Percentiles rank a stretch among this genome's conserved stretches.
Conservation (phyloP, 2,888 invertebrate species). For the Teleiodes luculella region DNA sequence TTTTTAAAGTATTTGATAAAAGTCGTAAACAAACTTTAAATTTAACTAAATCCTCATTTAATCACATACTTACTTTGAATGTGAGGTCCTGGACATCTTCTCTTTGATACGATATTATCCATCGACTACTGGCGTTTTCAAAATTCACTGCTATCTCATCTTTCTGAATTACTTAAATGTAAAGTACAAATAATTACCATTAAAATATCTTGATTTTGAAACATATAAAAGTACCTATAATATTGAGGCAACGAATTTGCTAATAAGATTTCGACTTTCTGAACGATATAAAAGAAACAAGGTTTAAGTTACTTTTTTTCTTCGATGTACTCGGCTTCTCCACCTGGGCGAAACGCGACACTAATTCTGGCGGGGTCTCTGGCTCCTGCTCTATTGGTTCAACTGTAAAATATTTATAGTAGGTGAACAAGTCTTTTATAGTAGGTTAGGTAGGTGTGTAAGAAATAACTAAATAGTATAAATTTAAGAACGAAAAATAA, state of each 20-base stretch:
- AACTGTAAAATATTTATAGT: background rate
- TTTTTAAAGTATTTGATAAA: too few species aligned
- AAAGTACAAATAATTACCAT: too few species aligned
- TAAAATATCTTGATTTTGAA: too few species aligned
- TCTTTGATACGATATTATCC: conserved; percentile 61
- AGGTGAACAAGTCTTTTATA: too few species aligned
- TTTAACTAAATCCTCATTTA: background rate
- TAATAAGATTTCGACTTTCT: too few species aligned
- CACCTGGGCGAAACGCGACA: background rate
- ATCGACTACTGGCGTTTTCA: conserved; percentile 67
- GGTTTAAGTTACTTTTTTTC: background rate
- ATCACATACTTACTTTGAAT: conserved; percentile 45
- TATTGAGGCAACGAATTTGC: too few species aligned
- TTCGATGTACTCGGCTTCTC: background rate
- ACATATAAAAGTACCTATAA: too few species aligned
- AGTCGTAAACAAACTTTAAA: too few species aligned
- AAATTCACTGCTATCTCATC: conserved; percentile 51
- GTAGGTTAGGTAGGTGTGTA: too few species aligned
- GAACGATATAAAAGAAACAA: background rate
- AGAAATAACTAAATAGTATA: too few species aligned
- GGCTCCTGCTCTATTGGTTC: background rate
- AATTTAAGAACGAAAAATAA: too few species aligned
- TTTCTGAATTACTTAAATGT: background rate
- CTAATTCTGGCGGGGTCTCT: background rate
- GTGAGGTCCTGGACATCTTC: conserved; percentile 68